Evolutionary conservation across 2,888 invertebrate genomes (phyloP), one percentile per base, ranked within the genome.

Genomic region (Epistrophe grossulariae): DNA sequence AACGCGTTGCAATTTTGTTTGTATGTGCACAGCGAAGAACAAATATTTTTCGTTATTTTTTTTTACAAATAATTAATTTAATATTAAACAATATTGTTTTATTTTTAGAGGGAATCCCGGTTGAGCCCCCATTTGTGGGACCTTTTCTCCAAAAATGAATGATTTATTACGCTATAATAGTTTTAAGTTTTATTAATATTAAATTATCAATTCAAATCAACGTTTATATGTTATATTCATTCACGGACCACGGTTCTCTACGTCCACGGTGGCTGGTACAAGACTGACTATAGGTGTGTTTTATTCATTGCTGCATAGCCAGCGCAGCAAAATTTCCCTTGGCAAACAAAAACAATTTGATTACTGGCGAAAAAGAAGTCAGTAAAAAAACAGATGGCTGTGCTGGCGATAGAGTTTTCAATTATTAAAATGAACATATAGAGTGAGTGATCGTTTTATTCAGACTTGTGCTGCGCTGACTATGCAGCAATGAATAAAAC

Each of bases 81-180:
- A 45, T 45, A 45, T 45, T 45, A n/a, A 45, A 45, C n/a, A 45
- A 15, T 15, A 45, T n/a, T 15, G 15, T 45, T 45, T 45, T 45
- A n/a, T 45, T 45, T 45, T 45, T 45, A 45, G n/a, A 45, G 45
- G 45, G 45, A n/a, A 45, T 45, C 45, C 45, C n/a, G 45, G 45
- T 6, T 7, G 45, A 45, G 45, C 45, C 45, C 45, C 45, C 45
- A 45, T 45, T 45, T 45, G 45, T 45, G 45, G 45, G 45, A 45
- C 6, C 45, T 45, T 45, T 45, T 45, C 45, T 45, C 45, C 15
- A 45, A 45, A 45, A 45, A 45, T 45, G 7, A 45, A 45, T n/a
- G 45, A 45, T 45, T 45, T 31, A 24, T 24, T 24, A 24, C 31
- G 31, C 31, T 31, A 31, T 31, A 31, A 31, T 31, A 31, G 31